Conservation (phyloP, 2,797 vertebrate species). For the Phaenicophaeus curvirostris region DNA sequence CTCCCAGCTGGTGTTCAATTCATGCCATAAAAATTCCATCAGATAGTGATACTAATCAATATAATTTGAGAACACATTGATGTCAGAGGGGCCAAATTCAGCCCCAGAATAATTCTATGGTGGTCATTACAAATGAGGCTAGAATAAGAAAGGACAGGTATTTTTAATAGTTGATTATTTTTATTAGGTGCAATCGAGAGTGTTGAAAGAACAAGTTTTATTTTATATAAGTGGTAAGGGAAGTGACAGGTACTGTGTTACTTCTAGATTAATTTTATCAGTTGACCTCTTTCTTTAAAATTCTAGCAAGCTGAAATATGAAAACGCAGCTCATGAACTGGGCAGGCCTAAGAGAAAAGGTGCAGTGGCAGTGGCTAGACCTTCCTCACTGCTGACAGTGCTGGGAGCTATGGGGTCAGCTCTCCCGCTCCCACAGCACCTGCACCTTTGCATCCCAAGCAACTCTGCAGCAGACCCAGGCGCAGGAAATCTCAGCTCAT, state of each 20-base stretch:
- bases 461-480: not conserved
- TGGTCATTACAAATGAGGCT: not conserved
- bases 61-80: not conserved
- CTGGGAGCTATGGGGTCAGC: not conserved
- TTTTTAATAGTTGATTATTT: not conserved
- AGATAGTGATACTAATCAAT: not conserved
- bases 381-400: not conserved
- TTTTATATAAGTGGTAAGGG: not conserved
- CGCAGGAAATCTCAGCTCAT: rapidly evolving
- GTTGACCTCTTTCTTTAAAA: not conserved
- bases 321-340: rapidly evolving
- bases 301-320: not conserved
- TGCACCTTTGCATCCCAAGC: rapidly evolving
- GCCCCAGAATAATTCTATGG: not conserved
- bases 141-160: not conserved
- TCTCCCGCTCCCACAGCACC: not conserved
- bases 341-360: not conserved
- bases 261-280: not conserved
- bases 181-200: not conserved
- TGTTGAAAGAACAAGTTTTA: not conserved
- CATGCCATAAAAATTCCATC: not conserved
- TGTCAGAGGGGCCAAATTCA: not conserved
- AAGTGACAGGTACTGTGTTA: not conserved
- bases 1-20: not conserved
- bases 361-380: rapidly evolving